Evolutionary conservation across 2,113 vertebrate species (phyloP).

Genomic region (Athene cunicularia): DNA sequence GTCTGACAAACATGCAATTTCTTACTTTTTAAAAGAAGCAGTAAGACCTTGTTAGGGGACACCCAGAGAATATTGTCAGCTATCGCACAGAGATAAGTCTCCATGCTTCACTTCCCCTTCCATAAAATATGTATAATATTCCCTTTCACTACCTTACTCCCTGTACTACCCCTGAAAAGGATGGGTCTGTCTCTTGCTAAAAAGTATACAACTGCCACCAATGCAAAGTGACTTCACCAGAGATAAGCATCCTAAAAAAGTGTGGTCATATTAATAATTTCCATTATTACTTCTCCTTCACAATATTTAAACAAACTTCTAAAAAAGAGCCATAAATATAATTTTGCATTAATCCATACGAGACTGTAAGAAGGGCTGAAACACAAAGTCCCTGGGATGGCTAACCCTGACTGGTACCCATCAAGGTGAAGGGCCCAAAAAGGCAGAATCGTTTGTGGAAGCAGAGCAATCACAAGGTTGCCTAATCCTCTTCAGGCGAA

Average conservation of each 20-base stretch:
- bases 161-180: neutral
- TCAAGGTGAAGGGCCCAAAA: neutral
- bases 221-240: neutral
- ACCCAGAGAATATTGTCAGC: neutral
- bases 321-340: neutral
- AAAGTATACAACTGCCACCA: rapidly evolving
- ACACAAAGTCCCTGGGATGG: neutral
- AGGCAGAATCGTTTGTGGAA: neutral
- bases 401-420: neutral
- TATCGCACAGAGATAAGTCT: neutral
- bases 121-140: neutral
- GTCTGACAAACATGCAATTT: neutral
- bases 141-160: neutral
- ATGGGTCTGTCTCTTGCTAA: neutral
- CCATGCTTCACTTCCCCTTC: neutral
- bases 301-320: neutral
- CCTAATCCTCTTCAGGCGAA: neutral
- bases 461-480: neutral
- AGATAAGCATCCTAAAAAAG: neutral
- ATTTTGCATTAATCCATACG: neutral
- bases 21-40: neutral
- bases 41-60: neutral
- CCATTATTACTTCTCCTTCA: neutral
- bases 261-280: neutral
- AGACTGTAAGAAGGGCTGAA: neutral